These are phyloP conservation scores for Saxidomus purpurata DNA, from an alignment of 1,140 invertebrate genomes.

Conservation along the genomic window DNA sequence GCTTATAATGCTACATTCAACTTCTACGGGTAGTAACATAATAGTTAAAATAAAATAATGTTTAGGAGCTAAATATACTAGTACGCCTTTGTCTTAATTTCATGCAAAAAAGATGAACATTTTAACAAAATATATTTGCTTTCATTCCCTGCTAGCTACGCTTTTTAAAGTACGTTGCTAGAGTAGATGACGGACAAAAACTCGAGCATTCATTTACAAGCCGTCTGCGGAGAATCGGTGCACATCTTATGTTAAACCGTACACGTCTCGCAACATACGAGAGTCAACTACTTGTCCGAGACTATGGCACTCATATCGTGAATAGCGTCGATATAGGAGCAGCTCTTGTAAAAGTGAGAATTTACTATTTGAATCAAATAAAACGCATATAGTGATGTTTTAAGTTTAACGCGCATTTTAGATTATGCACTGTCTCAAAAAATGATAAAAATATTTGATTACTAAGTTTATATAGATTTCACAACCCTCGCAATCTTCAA, in stretches of 20 bases:
- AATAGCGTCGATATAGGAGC: conserved; percentile 73
- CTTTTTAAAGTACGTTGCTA: conserved; percentile 65
- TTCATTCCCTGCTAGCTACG: conserved; percentile 21
- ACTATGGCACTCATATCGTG: conserved; percentile 78
- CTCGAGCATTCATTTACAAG: conserved; percentile 56
- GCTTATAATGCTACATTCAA: no score
- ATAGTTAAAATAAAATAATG: no score
- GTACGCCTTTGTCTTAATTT: no score
- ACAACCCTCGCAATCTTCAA: no score
- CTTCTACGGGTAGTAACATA: no score
- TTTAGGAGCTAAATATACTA: no score
- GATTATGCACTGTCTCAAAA: not conserved
- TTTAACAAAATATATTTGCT: not conserved
- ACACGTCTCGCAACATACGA: conserved; percentile 62
- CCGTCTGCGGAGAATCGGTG: conserved; percentile 61
- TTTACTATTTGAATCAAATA: not conserved
- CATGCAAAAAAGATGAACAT: no score
- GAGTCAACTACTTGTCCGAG: conserved; percentile 73
- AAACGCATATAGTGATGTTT: not conserved
- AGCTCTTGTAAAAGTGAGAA: conserved; percentile 51
- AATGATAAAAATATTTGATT: not conserved
- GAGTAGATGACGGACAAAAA: conserved; percentile 61
- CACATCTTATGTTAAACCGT: conserved; percentile 57
- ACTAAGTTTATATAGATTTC: no score
- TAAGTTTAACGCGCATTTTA: not conserved